Conservation (phyloP, 2,113 vertebrate genomes). For the Nestor notabilis region DNA sequence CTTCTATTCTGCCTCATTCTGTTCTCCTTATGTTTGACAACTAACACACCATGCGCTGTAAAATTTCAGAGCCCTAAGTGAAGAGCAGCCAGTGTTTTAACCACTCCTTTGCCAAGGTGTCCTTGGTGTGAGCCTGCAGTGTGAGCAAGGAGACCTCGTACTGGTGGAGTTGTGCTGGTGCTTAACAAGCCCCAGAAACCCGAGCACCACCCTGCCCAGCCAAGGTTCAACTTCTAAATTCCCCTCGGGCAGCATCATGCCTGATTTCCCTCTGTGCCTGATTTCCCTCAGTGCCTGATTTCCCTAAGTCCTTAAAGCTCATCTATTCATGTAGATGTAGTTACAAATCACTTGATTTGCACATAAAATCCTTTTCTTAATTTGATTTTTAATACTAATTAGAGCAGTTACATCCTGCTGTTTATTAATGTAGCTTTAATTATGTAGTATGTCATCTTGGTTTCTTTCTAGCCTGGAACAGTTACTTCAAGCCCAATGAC, state of each 20-base stretch:
- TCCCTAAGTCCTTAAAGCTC: too few relatives aligned
- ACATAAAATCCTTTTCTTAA: neutral
- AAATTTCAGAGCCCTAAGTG: neutral
- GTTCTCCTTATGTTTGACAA: neutral
- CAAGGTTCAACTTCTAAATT: neutral
- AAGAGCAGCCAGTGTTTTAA: neutral
- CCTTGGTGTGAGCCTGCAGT: neutral
- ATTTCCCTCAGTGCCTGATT: neutral
- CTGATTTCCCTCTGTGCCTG: too few relatives aligned
- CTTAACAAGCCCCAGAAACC: too few relatives aligned
- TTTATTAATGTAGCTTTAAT: neutral
- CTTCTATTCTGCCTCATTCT: neutral
- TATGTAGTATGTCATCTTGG: neutral
- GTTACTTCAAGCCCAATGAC: neutral
- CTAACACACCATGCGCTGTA: neutral
- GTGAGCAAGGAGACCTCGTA: neutral
- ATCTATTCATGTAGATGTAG: neutral
- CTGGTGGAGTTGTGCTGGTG: neutral
- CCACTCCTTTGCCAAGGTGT: neutral
- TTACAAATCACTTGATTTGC: neutral
- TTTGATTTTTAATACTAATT: neutral
- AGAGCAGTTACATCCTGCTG: neutral
- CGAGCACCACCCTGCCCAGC: accelerated
- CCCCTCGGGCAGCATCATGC: accelerated
- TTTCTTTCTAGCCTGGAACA: neutral